Percentiles rank a stretch among this genome's conserved stretches.
Conservation (phyloP, 2,797 vertebrate genomes). For the Urosaurus nigricauda region DNA sequence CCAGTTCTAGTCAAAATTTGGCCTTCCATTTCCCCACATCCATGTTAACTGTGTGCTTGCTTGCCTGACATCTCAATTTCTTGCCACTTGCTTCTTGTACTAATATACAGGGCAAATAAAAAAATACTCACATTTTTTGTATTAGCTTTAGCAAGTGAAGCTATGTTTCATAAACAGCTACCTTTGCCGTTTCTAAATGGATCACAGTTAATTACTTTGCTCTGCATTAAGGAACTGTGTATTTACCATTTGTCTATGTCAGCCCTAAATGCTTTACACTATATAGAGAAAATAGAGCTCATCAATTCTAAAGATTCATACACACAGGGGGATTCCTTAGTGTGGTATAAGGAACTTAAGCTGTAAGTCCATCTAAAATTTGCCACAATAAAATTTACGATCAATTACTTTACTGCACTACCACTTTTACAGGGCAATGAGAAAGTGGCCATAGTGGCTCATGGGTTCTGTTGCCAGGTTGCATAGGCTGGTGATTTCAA, state of each 20-base stretch:
- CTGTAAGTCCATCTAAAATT: background rate
- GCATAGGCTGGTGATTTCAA: background rate
- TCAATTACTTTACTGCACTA: background rate
- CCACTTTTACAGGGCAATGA: background rate
- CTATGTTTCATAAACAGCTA: background rate
- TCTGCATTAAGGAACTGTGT: background rate
- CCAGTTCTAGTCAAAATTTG: background rate
- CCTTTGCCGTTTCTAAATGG: background rate
- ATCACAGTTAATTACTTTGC: conserved; percentile 42
- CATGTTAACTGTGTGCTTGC: background rate
- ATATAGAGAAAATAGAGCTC: background rate
- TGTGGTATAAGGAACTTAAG: background rate
- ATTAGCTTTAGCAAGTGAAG: conserved; percentile 6
- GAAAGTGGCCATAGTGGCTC: background rate
- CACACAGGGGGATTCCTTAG: background rate
- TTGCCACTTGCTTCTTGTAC: background rate
- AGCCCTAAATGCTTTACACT: background rate
- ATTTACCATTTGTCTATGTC: conserved; percentile 29
- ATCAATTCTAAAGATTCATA: background rate
- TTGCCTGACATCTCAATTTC: background rate
- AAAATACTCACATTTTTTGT: background rate
- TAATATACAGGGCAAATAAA: background rate
- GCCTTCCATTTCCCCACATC: background rate
- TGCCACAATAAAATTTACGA: background rate
- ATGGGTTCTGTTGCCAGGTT: background rate